Evolutionary conservation across 2,113 vertebrate genomes (phyloP).

Genomic region (Eretmochelys imbricata): DNA sequence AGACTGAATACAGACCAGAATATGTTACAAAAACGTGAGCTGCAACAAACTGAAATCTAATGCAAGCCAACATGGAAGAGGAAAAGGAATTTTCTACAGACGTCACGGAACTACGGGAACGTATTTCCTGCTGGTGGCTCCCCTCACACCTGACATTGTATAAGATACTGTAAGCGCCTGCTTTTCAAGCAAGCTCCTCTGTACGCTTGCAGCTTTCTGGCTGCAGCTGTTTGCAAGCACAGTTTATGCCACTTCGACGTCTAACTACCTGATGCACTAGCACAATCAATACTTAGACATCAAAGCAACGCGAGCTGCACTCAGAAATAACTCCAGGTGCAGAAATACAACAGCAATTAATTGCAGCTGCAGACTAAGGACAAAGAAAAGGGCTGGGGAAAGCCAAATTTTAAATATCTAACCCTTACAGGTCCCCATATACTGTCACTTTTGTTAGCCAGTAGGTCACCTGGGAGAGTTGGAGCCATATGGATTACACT

Average conservation of each 20-base stretch:
- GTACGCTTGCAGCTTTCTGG: not conserved
- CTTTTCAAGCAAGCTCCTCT: not conserved
- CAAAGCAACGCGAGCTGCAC: constrained; percentile 9
- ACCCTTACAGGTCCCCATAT: not conserved
- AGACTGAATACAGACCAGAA: accelerated
- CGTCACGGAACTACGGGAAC: not conserved
- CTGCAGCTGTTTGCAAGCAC: not conserved
- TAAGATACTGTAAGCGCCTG: accelerated
- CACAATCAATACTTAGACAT: not conserved
- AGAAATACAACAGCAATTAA: not conserved
- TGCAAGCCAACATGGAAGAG: not conserved
- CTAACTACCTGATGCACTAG: not conserved
- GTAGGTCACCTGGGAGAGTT: not conserved
- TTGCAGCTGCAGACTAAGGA: not conserved
- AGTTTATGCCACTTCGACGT: not conserved
- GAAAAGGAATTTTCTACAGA: not conserved
- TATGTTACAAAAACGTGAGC: not conserved
- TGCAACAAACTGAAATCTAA: not conserved
- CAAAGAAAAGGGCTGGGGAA: not conserved
- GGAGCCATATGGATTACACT: not conserved
- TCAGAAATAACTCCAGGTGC: constrained; percentile 3
- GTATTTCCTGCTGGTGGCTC: not conserved
- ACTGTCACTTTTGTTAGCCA: not conserved
- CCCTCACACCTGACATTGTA: not conserved
- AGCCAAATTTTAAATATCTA: not conserved